These are phyloP conservation scores for Agrochola lota DNA, from an alignment of 2,888 invertebrate species.

Conservation along the genomic window DNA sequence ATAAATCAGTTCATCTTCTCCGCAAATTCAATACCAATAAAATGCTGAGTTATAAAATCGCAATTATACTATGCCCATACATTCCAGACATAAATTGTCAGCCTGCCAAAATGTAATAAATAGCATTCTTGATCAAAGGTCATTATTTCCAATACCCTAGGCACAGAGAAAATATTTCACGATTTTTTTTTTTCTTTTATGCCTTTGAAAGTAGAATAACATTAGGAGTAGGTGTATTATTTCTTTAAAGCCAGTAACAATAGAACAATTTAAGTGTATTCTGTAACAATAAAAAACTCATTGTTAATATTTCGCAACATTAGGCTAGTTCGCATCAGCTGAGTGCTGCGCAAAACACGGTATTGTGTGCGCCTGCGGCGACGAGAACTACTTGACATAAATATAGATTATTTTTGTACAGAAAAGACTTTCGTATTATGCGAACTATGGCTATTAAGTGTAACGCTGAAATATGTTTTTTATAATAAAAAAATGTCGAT, in stretches of 20 bases:
- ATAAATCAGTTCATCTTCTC: conserved; percentile 21
- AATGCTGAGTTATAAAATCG: not conserved
- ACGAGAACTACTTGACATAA: conserved; percentile 38
- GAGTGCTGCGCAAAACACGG: conserved; percentile 29
- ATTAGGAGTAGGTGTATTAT: conserved; percentile 10
- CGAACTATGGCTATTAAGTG: not conserved
- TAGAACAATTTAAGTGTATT: conserved; percentile 38
- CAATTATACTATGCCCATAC: not conserved
- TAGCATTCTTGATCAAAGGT: conserved; percentile 34
- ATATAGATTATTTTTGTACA: conserved; percentile 57
- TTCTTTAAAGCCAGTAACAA: conserved; percentile 42
- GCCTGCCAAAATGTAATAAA: conserved; percentile 39
- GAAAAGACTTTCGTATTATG: conserved; percentile 14
- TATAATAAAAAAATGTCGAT: not conserved
- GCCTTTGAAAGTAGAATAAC: conserved; percentile 1
- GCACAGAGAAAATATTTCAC: conserved; percentile 1
- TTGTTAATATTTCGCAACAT: conserved; percentile 60
- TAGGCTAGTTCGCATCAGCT: conserved; percentile 47
- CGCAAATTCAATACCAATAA: conserved; percentile 22
- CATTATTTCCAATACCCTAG: not conserved
- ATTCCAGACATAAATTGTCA: conserved; percentile 36
- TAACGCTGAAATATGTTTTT: not conserved
- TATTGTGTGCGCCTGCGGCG: conserved; percentile 46
- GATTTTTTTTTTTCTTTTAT: not conserved
- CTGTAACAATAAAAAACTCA: conserved; percentile 28